These are phyloP conservation scores for Drosophila buzzatii DNA, from an alignment of 2,888 invertebrate genomes.

Conservation along the genomic window DNA sequence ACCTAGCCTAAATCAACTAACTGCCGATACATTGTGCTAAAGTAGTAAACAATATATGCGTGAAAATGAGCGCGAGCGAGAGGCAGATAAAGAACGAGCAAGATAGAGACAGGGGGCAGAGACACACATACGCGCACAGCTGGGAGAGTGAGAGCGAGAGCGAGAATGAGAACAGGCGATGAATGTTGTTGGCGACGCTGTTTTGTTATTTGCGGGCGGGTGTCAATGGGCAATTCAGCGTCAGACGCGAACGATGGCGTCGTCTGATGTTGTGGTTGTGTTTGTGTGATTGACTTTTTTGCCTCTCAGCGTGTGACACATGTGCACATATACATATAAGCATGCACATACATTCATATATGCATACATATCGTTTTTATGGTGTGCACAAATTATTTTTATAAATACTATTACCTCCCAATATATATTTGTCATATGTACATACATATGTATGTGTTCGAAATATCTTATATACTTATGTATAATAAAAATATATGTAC, in stretches of 20 bases:
- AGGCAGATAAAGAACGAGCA: background rate
- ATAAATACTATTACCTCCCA: slow-evolving; percentile 18
- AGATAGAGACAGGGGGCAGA: background rate
- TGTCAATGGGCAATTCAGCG: slow-evolving; percentile 47
- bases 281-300: slow-evolving; percentile 73
- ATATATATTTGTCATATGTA: slow-evolving; percentile 6
- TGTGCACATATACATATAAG: slow-evolving; percentile 39
- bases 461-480: too few relatives aligned
- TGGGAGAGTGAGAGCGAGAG: slow-evolving; percentile 23
- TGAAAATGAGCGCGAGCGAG: slow-evolving; percentile 24
- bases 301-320: slow-evolving; percentile 69
- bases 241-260: slow-evolving; percentile 29
- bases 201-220: slow-evolving; percentile 79
- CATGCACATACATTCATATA: slow-evolving; percentile 1
- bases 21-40: slow-evolving; percentile 61
- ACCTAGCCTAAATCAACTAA: slow-evolving; percentile 43
- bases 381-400: slow-evolving; percentile 11
- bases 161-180: slow-evolving; percentile 24
- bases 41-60: slow-evolving; percentile 33
- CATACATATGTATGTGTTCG: background rate
- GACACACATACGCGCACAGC: background rate
- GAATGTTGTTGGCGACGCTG: slow-evolving; percentile 47
- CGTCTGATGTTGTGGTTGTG: slow-evolving; percentile 49
- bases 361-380: background rate
- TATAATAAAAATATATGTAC: too few relatives aligned